Percentiles rank a stretch among this genome's conserved stretches.
These are phyloP conservation scores for Capricornis sumatraensis DNA, from an alignment of 2,113 vertebrate species.

Conservation along the genomic window DNA sequence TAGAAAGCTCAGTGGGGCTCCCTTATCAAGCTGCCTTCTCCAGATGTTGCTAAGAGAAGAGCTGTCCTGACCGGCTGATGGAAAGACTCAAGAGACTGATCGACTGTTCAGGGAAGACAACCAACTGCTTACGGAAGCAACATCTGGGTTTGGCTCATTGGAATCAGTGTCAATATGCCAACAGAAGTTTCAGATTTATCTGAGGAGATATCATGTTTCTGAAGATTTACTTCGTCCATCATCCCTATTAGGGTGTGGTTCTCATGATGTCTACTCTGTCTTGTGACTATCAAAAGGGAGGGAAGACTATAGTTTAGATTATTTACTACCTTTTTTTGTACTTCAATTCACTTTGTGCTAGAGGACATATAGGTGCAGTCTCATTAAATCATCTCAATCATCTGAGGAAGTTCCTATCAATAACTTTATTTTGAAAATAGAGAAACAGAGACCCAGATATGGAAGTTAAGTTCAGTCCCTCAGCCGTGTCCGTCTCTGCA, in stretches of 20 bases:
- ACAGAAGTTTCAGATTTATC: not conserved
- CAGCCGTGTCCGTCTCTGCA: fast-evolving
- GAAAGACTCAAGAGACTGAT: not conserved
- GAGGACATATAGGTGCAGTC: not conserved
- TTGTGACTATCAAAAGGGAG: not conserved
- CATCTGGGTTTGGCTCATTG: not conserved
- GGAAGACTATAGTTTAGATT: not conserved
- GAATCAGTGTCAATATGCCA: not conserved
- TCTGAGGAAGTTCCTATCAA: not conserved
- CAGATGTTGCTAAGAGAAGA: not conserved
- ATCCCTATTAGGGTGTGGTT: not conserved
- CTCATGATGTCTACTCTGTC: not conserved
- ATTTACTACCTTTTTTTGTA: not conserved
- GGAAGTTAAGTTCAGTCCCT: not conserved
- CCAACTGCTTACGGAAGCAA: not conserved
- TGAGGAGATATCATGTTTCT: not conserved
- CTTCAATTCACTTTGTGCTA: not conserved
- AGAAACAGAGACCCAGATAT: not conserved
- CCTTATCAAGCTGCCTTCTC: fast-evolving
- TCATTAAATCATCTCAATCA: not conserved
- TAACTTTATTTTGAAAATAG: not conserved
- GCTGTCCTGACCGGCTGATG: fast-evolving
- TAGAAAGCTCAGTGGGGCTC: not conserved
- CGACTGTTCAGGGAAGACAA: not conserved
- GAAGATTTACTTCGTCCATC: not conserved